These are phyloP conservation scores for Cabera pusaria DNA, from an alignment of 2,888 invertebrate genomes.

Conservation along the genomic window DNA sequence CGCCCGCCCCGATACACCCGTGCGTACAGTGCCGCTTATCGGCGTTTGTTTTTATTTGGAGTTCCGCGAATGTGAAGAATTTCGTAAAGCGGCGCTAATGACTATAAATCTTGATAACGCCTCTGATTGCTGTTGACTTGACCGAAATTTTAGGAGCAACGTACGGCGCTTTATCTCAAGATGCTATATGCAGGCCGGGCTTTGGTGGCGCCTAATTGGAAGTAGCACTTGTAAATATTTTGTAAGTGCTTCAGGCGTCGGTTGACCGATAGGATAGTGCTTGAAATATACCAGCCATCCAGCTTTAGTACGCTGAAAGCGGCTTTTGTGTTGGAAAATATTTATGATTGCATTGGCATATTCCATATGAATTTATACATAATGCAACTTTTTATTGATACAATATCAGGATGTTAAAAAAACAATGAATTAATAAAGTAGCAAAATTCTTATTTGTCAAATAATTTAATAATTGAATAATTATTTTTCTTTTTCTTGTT, in stretches of 20 bases:
- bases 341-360: no score
- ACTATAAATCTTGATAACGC: conserved; percentile 38
- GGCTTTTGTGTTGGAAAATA: no score
- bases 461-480: no score
- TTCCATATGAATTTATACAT: no score
- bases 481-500: no score
- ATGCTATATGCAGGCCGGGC: conserved; percentile 15
- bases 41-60: conserved; percentile 13
- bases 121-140: conserved; percentile 48
- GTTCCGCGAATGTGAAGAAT: conserved; percentile 16
- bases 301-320: no score
- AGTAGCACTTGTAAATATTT: conserved; percentile 21
- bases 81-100: conserved; percentile 24
- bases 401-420: no score
- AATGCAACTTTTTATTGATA: no score
- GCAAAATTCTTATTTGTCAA: no score
- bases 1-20: conserved; percentile 9
- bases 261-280: conserved; percentile 56
- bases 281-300: conserved; percentile 48
- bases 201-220: conserved; percentile 19
- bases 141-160: conserved; percentile 65
- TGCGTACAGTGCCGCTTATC: conserved; percentile 14
- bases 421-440: no score
- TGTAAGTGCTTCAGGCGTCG: conserved; percentile 18
- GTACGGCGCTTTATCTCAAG: conserved; percentile 38